phyloP scores from a whole-genome alignment of 2,888 invertebrate species.

The Pomacea canaliculata region DNA sequence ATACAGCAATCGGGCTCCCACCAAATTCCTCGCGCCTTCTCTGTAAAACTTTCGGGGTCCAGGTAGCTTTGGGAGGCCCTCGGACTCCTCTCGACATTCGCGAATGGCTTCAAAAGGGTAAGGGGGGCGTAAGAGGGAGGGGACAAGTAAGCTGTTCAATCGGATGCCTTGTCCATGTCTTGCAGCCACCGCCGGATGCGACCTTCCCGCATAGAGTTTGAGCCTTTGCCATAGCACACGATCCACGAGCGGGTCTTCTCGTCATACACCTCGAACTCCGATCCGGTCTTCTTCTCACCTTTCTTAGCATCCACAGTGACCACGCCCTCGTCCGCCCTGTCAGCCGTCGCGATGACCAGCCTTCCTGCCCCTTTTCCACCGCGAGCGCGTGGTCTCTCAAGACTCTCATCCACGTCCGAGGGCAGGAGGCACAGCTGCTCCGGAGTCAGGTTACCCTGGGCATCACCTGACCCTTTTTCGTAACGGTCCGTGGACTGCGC shows the following conservation, averaged over 20 bases:
- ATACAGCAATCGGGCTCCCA: neutral
- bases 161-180: conserved; percentile 42
- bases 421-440: conserved; percentile 28
- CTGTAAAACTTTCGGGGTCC: too few species aligned
- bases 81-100: too few species aligned
- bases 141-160: neutral
- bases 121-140: neutral
- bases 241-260: conserved; percentile 24
- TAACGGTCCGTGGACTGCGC: conserved; percentile 14
- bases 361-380: neutral
- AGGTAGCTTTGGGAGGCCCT: too few species aligned
- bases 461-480: neutral
- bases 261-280: conserved; percentile 16
- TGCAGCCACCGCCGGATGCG: conserved; percentile 58
- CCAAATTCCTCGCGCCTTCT: neutral
- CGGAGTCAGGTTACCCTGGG: conserved; percentile 9
- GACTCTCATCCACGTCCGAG: conserved; percentile 17
- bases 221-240: conserved; percentile 33
- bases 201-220: conserved; percentile 39
- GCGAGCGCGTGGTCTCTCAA: neutral
- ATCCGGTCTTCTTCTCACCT: neutral
- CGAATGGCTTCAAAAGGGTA: too few species aligned
- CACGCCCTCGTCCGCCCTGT: conserved; percentile 19
- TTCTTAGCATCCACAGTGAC: conserved; percentile 20
- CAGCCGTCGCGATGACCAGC: conserved; percentile 1